These are phyloP conservation scores for Perccottus glenii DNA, from an alignment of 2,113 vertebrate species.

Conservation along the genomic window DNA sequence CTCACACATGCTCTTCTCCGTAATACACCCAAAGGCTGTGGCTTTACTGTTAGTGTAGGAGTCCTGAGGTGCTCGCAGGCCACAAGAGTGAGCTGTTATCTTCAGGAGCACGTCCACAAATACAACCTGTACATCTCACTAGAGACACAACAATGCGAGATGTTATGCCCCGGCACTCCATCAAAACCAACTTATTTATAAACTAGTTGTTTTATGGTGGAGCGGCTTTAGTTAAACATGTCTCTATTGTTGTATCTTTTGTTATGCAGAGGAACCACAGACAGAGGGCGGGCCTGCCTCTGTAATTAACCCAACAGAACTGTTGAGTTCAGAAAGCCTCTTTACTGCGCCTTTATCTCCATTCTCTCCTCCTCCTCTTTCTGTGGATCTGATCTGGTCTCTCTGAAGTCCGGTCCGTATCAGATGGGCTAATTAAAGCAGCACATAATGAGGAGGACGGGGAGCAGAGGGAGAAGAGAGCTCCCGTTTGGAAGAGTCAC, in stretches of 20 bases:
- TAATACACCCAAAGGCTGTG: too few relatives aligned
- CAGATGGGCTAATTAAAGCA: slow-evolving; percentile 67
- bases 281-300: slow-evolving; percentile 29
- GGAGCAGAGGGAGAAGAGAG: slow-evolving; percentile 47
- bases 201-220: neutral
- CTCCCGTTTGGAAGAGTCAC: slow-evolving; percentile 38
- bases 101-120: too few relatives aligned
- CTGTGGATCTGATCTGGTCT: slow-evolving; percentile 44
- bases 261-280: slow-evolving; percentile 4
- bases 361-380: slow-evolving; percentile 23
- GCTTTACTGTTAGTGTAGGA: too few relatives aligned
- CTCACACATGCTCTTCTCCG: too few relatives aligned
- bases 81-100: too few relatives aligned
- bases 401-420: slow-evolving; percentile 68
- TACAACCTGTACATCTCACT: too few relatives aligned
- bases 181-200: neutral
- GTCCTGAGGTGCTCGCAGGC: too few relatives aligned
- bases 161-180: neutral
- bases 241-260: neutral
- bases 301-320: slow-evolving; percentile 66
- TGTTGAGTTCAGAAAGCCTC: slow-evolving; percentile 54
- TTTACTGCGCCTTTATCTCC: slow-evolving; percentile 28
- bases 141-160: neutral
- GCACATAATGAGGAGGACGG: slow-evolving; percentile 52
- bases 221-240: neutral